Evolutionary conservation across 2,888 invertebrate genomes (phyloP).

Genomic region (Heteromurus nitidus): DNA sequence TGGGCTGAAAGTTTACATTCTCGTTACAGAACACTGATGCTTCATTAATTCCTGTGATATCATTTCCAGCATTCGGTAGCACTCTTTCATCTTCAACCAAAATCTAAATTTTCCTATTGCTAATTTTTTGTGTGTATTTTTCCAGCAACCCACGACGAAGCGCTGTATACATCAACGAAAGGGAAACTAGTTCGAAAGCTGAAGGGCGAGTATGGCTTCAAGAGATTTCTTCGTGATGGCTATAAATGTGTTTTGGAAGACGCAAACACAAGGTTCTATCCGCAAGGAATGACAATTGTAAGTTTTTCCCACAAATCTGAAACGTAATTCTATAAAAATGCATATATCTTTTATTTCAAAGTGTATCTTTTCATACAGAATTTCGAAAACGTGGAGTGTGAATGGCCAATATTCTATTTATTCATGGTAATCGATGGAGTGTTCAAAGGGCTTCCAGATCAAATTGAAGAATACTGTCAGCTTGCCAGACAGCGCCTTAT

Average conservation of each 20-base stretch:
- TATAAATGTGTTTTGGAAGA: slow-evolving; percentile 93
- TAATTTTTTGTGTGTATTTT: neutral
- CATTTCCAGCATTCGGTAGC: slow-evolving; percentile 95
- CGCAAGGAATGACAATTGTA: slow-evolving; percentile 91
- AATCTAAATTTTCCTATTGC: too few relatives aligned
- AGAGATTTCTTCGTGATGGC: slow-evolving; percentile 95
- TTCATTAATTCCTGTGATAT: slow-evolving; percentile 92
- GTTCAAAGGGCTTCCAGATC: slow-evolving; percentile 89
- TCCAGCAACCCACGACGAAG: slow-evolving; percentile 88
- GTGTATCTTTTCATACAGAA: slow-evolving; percentile 78
- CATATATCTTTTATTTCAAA: neutral
- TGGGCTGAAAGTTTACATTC: neutral
- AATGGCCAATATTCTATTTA: slow-evolving; percentile 98
- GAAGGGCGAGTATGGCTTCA: slow-evolving; percentile 93
- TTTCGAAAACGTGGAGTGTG: slow-evolving; percentile 96
- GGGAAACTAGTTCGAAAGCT: slow-evolving; percentile 87
- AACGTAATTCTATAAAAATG: neutral
- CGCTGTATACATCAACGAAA: slow-evolving; percentile 90
- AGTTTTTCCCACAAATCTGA: neutral
- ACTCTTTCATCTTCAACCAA: neutral
- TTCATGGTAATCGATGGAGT: slow-evolving; percentile 98
- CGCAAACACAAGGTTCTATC: slow-evolving; percentile 85
- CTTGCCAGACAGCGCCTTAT: slow-evolving; percentile 87
- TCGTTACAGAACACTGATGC: slow-evolving; percentile 90
- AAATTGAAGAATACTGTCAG: slow-evolving; percentile 93